phyloP scores from a whole-genome alignment of 1,140 invertebrate species.

The Drosophila lacteicornis region DNA sequence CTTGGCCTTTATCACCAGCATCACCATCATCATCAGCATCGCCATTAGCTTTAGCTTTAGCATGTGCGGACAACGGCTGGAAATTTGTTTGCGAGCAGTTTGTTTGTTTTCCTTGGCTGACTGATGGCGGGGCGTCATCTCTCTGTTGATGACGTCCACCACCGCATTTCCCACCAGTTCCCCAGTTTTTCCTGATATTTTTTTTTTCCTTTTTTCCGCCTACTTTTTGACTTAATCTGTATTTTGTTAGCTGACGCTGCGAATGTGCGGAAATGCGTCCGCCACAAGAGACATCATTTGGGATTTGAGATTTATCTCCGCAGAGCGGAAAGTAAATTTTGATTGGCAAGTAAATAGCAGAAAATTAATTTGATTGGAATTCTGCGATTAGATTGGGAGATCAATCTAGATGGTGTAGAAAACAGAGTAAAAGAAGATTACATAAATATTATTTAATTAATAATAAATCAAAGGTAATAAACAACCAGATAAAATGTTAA shows the following conservation, averaged over 20 bases:
- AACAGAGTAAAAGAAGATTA: background rate
- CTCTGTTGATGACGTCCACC: constrained; percentile 53
- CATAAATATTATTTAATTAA: no score
- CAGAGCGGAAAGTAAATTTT: constrained; percentile 38
- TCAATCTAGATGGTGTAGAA: no score
- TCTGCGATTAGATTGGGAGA: background rate
- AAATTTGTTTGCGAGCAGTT: constrained; percentile 56
- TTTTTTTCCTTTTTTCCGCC: background rate
- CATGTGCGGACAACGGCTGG: constrained; percentile 44
- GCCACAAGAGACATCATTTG: constrained; percentile 30
- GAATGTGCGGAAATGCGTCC: constrained; percentile 50
- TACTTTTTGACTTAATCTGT: constrained; percentile 18
- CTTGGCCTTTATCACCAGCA: constrained; percentile 12
- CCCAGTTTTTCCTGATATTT: background rate
- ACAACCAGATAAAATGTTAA: no score
- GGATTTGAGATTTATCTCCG: constrained; percentile 43
- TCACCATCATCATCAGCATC: constrained; percentile 23
- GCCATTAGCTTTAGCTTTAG: constrained; percentile 26
- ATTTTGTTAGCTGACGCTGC: constrained; percentile 49
- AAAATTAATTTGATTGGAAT: constrained; percentile 47
- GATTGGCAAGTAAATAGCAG: constrained; percentile 42
- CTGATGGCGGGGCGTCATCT: constrained; percentile 55
- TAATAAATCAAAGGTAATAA: background rate
- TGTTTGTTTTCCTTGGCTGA: constrained; percentile 65
- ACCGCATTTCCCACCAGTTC: background rate